Percentiles rank a stretch among this genome's conserved stretches.
These are phyloP conservation scores for Ruditapes philippinarum DNA, from an alignment of 1,140 invertebrate species.

Conservation along the genomic window DNA sequence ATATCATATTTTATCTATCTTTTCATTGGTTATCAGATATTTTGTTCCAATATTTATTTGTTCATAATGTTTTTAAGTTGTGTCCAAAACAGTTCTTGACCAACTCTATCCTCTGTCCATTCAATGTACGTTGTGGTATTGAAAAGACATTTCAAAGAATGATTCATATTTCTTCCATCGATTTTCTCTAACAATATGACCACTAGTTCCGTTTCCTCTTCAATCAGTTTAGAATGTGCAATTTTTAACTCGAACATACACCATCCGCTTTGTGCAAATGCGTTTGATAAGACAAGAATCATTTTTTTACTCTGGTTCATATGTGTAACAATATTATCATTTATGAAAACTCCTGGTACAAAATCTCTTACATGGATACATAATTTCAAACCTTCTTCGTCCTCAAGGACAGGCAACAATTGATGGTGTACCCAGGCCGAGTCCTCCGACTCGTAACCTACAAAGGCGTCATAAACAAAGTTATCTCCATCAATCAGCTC, in stretches of 20 bases:
- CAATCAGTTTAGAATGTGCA: constrained; percentile 10
- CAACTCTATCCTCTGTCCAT: not conserved
- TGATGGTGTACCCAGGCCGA: not conserved
- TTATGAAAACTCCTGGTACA: not conserved
- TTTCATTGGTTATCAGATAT: too few species aligned
- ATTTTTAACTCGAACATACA: constrained; percentile 35
- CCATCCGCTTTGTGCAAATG: not conserved
- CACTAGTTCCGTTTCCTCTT: not conserved
- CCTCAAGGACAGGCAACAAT: not conserved
- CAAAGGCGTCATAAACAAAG: not conserved
- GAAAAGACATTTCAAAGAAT: not conserved
- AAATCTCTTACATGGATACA: not conserved
- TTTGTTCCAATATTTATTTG: not conserved
- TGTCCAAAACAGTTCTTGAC: not conserved
- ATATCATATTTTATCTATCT: too few species aligned
- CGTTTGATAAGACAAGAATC: not conserved
- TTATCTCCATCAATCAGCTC: not conserved
- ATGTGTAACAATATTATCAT: not conserved
- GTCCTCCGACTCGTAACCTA: not conserved
- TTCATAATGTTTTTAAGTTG: not conserved
- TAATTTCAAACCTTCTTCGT: not conserved
- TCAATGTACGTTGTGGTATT: not conserved
- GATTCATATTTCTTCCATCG: not conserved
- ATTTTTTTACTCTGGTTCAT: not conserved
- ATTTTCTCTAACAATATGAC: not conserved